Evolutionary conservation across 1,140 invertebrate species (phyloP), one percentile per base, ranked within the genome.

Genomic region (Pachyrhynchus sulphureomaculatus): DNA sequence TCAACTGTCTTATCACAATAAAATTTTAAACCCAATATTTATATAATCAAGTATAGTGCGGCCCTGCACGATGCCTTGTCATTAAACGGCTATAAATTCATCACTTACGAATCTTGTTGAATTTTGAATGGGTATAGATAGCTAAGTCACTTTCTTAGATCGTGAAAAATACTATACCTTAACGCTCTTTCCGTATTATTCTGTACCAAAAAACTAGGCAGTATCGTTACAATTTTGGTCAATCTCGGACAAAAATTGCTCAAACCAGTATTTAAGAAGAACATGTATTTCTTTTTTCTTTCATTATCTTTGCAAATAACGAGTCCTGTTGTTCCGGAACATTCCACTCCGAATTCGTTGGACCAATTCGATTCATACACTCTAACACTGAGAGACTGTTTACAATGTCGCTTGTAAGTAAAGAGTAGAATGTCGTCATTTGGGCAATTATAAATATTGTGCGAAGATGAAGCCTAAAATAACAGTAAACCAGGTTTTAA

Each of bases 191-290:
- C 82, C 0, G 86, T 88, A 62, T 87, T 85, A 75, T 95, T 95
- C 48, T 82, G 82, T 0, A 95, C 82, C 47, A 92, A 80, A 76
- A 93, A 94, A 77, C 90, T 93, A 0, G 93, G 91, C 12, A 91
- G 79, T 21, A 95, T 84, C 0, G 90, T 91, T 3, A 94, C 84
- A 18, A 95, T 90, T 74, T 92, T 93, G 0, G 92, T 95, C 24
- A 93, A 75, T 63, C 84, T 80, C 0, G 87, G 86, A 36, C 85
- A 86, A 15, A 88, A 78, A 53, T 85, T 81, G 1, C 87, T 87
- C 21, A 84, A 75, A 2, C 79, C 82, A 17, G 86, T 83, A 67
- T 84, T 80, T 18, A 81, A 74, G 20, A 84, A 68, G 21, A 76
- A 70, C 18, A 72, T 45, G 75, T 90, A 90, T 61, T 84, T 84